Evolutionary conservation across 2,113 vertebrate species (phyloP).

Genomic region (Myiozetetes cayanensis): DNA sequence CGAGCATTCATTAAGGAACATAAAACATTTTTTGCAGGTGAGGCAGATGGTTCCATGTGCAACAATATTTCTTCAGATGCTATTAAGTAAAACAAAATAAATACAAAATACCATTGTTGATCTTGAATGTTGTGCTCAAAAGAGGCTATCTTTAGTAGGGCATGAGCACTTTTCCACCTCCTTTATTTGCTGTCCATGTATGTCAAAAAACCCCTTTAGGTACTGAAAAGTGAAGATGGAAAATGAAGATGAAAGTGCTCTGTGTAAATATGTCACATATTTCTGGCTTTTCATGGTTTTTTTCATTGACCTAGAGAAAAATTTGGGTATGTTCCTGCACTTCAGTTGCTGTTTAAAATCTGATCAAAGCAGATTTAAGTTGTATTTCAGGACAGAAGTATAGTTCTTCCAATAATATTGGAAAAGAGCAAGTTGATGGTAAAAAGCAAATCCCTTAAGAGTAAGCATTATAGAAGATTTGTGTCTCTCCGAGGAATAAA

Average conservation of each 20-base stretch:
- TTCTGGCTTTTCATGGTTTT: background rate
- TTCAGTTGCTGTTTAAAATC: background rate
- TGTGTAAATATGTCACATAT: background rate
- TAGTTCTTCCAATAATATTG: background rate
- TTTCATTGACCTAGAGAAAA: background rate
- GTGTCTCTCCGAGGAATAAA: background rate
- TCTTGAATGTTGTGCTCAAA: background rate
- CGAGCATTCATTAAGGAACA: background rate
- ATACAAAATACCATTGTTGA: background rate
- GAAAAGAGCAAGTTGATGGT: background rate
- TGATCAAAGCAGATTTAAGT: background rate
- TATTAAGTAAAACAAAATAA: background rate
- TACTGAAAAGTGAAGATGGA: background rate
- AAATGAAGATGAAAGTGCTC: background rate
- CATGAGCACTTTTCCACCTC: background rate
- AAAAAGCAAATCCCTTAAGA: background rate
- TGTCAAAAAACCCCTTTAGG: background rate
- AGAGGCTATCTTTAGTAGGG: background rate
- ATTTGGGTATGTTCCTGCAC: background rate
- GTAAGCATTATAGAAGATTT: background rate
- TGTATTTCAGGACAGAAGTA: background rate
- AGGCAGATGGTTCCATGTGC: background rate
- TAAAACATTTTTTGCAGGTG: background rate
- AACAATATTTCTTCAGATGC: background rate
- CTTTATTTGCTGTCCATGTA: background rate